Conservation (phyloP, 2,888 invertebrate species). For the Glaucopsyche alexis region DNA sequence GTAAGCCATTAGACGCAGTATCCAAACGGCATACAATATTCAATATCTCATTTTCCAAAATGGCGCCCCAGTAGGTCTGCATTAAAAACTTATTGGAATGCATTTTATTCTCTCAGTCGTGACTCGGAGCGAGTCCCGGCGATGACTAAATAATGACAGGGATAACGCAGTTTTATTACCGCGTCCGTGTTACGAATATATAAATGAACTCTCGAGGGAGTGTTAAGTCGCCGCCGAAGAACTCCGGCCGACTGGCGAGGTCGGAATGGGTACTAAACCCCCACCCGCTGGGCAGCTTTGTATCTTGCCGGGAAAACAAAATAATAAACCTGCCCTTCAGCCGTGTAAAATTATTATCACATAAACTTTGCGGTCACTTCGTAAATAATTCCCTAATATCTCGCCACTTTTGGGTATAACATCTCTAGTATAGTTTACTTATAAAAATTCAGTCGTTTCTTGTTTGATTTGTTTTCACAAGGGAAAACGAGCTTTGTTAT, state of each 20-base stretch:
- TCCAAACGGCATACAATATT: conserved; percentile 28
- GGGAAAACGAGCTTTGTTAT: neutral
- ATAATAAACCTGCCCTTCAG: conserved; percentile 45
- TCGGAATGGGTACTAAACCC: conserved; percentile 74
- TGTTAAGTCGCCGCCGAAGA: conserved; percentile 77
- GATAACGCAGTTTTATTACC: conserved; percentile 79
- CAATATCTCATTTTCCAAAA: conserved; percentile 28
- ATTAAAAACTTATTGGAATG: conserved; percentile 58
- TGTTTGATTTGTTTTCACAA: neutral
- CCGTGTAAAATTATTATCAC: conserved; percentile 25
- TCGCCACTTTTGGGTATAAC: neutral
- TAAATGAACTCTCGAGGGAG: conserved; percentile 77
- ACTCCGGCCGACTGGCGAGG: conserved; percentile 73
- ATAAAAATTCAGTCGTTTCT: neutral
- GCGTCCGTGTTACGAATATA: conserved; percentile 78
- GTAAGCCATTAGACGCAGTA: neutral
- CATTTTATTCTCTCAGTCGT: conserved; percentile 66
- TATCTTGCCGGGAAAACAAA: conserved; percentile 58
- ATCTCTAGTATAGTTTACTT: neutral
- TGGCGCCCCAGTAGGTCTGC: conserved; percentile 17
- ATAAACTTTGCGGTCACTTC: conserved; percentile 41
- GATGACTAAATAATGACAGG: conserved; percentile 80
- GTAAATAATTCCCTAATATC: conserved; percentile 43
- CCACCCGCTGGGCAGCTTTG: conserved; percentile 66
- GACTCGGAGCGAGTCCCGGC: conserved; percentile 57